Evolutionary conservation across 2,113 vertebrate genomes (phyloP), one percentile per base, ranked within the genome.

Genomic region (Regulus satrapa): DNA sequence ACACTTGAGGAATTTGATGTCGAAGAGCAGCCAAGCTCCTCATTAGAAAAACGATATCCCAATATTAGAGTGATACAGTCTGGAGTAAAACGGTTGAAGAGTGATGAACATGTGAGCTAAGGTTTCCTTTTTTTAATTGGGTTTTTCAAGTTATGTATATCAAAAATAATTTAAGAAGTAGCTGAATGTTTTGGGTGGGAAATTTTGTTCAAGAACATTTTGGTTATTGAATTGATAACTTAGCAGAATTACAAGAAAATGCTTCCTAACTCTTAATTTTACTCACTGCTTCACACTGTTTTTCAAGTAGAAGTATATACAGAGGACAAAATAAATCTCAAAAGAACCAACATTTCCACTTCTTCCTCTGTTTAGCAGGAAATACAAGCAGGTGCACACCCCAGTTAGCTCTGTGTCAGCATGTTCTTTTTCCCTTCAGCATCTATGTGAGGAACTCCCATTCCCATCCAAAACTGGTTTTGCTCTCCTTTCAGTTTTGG

Each of bases 1-100:
- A 98, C 96, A 6, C 94, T 99, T 73, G 99, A 99, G 95, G 99
- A 99, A 85, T 99, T 99, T 97, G 98, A 99, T 78, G 98, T 99
- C 13, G 99, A 99, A 97, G 99, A 99, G 92, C 98, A 97, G 61
- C 98, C 98, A 31, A 97, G 97, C 93, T 98, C 96, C 89, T 61
- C 98, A 10, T 93, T 99, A 94, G 97, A 98, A 96, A 98, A 98
- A 46, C 98, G 97, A 76, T 99, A 98, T 90, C 98, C 99, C 40
- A 99, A 99, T 94, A 98, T 99, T 84, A 98, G 97, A 88, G 98
- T 99, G 68, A 97, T 99, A 92, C 98, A 98, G 40, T 99, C 98
- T 71, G 98, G 94, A 72, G 99, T 99, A 18, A 98, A 97, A 75
- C 96, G 96, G 5, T 91, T 99, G 41, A 95, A 98, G 92, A 98